Base-by-base conservation (phyloP, 2,113 vertebrate species). In the Paradisaea rubra region DNA sequence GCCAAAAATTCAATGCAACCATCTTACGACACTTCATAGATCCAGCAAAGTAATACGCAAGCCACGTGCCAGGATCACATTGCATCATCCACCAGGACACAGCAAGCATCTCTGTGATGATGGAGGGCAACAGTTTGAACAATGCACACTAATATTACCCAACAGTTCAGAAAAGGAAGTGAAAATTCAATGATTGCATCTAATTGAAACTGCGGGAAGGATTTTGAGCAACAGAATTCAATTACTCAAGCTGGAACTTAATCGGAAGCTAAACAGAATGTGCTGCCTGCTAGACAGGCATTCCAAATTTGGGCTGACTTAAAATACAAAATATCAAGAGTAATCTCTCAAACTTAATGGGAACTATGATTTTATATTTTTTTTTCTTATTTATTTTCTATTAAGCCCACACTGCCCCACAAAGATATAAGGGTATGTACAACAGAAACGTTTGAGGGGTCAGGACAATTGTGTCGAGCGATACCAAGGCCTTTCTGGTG, bases 141-240 rank as follows among this genome's bases (percentile, higher is more conserved):
- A 93, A 89, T n/a, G 24, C 33, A 88, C 31, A 60, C 22, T 45
- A 57, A 31, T 44, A 81, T 94, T 95, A 64, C 85, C 21, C 91
- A 94, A 95, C 33, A 70, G 27, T 11, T 81, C 52, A 93, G 68
- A 95, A 91, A 95, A 91, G 93, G 95, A 96, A 96, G 87, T 93
- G 93, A 97, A 92, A 96, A 96, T 77, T 72, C 61, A 88, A 86
- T 88, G 30, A 88, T 95, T 95, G 87, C 93, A 68, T 88, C 33
- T 91, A 70, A 88, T 88, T 82, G 91, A 94, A 96, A 95, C 63
- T 89, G 39, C 52, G 81, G 78, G 70, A 88, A 47, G 54, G 77
- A 86, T 95, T 94, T 52, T 70, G 66, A 93, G 85, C 52, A 94
- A 94, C 50, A 74, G 50, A 86, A 83, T 73, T 74, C 12, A 66